Conservation (phyloP, 2,113 vertebrate species). For the Tragelaphus strepsiceros region DNA sequence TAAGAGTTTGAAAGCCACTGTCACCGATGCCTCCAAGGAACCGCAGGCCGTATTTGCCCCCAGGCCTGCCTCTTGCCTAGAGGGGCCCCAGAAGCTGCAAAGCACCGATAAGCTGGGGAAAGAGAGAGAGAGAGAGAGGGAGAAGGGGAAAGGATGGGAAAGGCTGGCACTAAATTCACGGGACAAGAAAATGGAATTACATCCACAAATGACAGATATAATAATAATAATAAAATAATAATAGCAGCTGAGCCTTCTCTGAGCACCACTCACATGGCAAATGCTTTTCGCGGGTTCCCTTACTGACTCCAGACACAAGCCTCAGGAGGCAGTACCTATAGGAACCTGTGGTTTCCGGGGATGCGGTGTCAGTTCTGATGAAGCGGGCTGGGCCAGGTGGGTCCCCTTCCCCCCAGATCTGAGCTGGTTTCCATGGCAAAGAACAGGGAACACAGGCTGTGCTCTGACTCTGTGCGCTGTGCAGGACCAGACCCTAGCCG, state of each 20-base stretch:
- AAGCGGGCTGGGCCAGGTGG: not conserved
- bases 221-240: not conserved
- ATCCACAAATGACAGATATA: not conserved
- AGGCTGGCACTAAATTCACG: not conserved
- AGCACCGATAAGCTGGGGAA: not conserved
- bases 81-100: not conserved
- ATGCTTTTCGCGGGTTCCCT: not conserved
- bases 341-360: not conserved
- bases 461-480: not conserved
- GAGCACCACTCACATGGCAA: accelerated
- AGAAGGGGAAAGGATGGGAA: not conserved
- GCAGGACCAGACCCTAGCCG: not conserved
- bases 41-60: not conserved
- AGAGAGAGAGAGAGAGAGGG: not conserved
- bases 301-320: not conserved
- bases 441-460: accelerated
- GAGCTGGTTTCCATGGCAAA: not conserved
- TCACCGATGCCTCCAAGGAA: not conserved
- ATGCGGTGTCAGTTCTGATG: not conserved
- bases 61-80: not conserved
- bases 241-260: not conserved
- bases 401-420: not conserved
- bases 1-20: not conserved
- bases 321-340: not conserved
- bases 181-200: not conserved